Percentiles rank a stretch among this genome's conserved stretches.
Conservation (phyloP, 2,113 vertebrate species). For the Myanophis thanlyinensis region DNA sequence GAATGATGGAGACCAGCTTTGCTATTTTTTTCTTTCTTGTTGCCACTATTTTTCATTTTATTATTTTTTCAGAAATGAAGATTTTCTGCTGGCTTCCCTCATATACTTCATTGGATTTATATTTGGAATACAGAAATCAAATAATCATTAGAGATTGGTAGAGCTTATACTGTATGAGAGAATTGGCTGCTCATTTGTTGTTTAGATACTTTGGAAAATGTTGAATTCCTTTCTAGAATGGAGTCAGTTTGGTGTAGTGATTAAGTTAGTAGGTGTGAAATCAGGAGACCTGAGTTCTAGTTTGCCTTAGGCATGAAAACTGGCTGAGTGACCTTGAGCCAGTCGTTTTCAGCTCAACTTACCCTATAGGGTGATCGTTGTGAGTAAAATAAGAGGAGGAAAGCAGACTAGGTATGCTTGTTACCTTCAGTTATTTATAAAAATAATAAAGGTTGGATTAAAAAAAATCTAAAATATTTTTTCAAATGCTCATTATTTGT, state of each 20-base stretch:
- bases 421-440: not conserved
- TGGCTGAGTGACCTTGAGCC: not conserved
- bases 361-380: not conserved
- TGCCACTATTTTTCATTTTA: not conserved
- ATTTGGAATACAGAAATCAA: not conserved
- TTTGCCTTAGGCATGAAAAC: not conserved
- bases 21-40: not conserved
- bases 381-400: not conserved
- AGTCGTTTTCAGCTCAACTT: not conserved
- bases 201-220: not conserved
- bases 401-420: not conserved
- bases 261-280: not conserved
- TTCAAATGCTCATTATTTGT: not conserved
- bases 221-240: not conserved
- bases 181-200: not conserved
- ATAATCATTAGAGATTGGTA: not conserved
- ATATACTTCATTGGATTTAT: not conserved
- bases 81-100: not conserved
- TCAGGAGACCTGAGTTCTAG: not conserved
- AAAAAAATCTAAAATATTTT: too few species aligned
- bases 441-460: not conserved
- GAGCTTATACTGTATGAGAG: too few species aligned
- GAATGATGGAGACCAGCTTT: not conserved
- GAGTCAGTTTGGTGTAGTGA: not conserved
- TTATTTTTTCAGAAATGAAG: not conserved